Conservation (phyloP, 2,888 invertebrate genomes). For the Tipula vernalis region DNA sequence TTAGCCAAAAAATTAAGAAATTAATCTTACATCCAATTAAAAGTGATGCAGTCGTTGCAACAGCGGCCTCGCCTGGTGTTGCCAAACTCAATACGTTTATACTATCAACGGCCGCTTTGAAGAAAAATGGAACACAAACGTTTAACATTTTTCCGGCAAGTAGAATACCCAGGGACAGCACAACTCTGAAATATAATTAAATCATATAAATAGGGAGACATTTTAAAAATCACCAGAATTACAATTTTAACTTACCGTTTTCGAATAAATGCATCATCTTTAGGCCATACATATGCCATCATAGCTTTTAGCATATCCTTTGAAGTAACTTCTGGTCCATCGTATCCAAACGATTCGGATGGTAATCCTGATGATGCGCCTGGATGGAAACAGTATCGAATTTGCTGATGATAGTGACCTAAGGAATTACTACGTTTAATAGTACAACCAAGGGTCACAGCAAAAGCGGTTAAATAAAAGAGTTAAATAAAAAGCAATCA, state of each 20-base stretch:
- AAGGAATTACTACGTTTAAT: slow-evolving; percentile 31
- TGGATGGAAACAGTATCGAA: slow-evolving; percentile 83
- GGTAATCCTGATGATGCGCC: slow-evolving; percentile 50
- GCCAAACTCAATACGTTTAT: slow-evolving; percentile 68
- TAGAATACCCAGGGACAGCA: slow-evolving; percentile 66
- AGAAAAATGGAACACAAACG: slow-evolving; percentile 88
- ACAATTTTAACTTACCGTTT: slow-evolving; percentile 23
- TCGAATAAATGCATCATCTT: slow-evolving; percentile 42
- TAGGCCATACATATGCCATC: slow-evolving; percentile 92
- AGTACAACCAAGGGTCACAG: slow-evolving; percentile 24
- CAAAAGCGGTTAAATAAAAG: neutral
- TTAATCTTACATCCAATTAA: slow-evolving; percentile 76
- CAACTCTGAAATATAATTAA: slow-evolving; percentile 52
- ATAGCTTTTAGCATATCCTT: slow-evolving; percentile 75
- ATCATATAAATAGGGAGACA: too few species aligned
- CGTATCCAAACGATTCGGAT: slow-evolving; percentile 41
- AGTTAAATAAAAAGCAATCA: neutral
- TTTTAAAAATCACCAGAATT: neutral
- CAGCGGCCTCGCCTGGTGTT: slow-evolving; percentile 65
- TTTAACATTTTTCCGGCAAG: slow-evolving; percentile 78
- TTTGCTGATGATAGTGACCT: slow-evolving; percentile 30
- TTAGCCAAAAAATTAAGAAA: too few species aligned
- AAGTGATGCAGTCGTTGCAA: slow-evolving; percentile 65
- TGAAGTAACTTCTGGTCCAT: slow-evolving; percentile 49
- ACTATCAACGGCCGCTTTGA: slow-evolving; percentile 85